Evolutionary conservation across 2,113 vertebrate genomes (phyloP).

Genomic region (Austrofundulus limnaeus): DNA sequence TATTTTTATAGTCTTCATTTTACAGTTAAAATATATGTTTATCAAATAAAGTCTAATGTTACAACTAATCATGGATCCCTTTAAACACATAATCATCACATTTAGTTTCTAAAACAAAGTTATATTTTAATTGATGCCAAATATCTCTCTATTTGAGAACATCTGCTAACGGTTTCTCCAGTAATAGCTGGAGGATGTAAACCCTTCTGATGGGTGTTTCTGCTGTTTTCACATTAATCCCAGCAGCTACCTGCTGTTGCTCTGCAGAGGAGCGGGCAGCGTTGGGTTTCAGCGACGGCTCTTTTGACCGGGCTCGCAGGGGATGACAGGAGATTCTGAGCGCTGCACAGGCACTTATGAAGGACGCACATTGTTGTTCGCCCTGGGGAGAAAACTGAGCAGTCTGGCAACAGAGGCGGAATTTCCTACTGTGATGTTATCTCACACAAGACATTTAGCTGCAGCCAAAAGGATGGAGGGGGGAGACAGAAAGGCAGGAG

Average conservation of each 20-base stretch:
- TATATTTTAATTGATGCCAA: neutral
- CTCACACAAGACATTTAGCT: slow-evolving; percentile 74
- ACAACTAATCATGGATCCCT: too few relatives aligned
- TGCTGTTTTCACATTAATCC: slow-evolving; percentile 48
- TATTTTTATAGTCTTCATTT: too few relatives aligned
- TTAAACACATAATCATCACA: too few relatives aligned
- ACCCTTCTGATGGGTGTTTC: neutral
- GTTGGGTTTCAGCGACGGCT: slow-evolving; percentile 63
- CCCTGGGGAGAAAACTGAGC: slow-evolving; percentile 73
- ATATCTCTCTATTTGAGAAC: neutral
- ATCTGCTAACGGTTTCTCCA: neutral
- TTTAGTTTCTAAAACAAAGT: too few relatives aligned
- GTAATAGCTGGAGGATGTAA: neutral
- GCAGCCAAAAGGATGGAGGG: slow-evolving; percentile 59
- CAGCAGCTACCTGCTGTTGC: slow-evolving; percentile 29
- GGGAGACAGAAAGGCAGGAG: slow-evolving; percentile 12
- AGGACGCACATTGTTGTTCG: slow-evolving; percentile 74
- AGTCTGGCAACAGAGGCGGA: slow-evolving; percentile 74
- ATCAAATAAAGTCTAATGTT: too few relatives aligned
- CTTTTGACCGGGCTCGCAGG: slow-evolving; percentile 57
- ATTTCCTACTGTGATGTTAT: slow-evolving; percentile 78
- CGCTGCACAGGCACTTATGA: slow-evolving; percentile 62
- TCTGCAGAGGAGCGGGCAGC: slow-evolving; percentile 27
- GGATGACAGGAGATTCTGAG: slow-evolving; percentile 60
- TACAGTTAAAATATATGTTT: too few relatives aligned